phyloP scores from a whole-genome alignment of 2,888 invertebrate species.

The Aphidoletes aphidimyza region DNA sequence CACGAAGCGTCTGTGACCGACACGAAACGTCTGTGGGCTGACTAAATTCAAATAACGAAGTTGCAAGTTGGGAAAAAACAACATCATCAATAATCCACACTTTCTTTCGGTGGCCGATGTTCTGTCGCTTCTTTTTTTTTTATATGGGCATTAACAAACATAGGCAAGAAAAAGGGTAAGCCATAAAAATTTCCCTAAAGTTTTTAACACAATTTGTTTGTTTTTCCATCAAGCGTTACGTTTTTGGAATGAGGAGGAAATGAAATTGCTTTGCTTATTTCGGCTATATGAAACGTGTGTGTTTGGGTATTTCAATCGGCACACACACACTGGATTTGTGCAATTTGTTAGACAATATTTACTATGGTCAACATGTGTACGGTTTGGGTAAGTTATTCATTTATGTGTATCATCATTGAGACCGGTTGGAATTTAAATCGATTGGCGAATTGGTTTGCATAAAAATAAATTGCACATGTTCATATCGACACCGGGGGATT shows the following conservation, averaged over 20 bases:
- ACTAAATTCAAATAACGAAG: background rate
- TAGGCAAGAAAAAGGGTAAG: background rate
- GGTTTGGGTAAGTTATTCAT: no score
- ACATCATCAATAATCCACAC: background rate
- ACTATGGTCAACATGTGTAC: background rate
- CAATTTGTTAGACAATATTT: background rate
- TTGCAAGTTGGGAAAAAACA: background rate
- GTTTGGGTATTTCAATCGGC: background rate
- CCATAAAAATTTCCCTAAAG: conserved; percentile 18
- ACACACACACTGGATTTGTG: no score
- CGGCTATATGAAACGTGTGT: background rate
- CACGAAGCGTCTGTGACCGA: background rate
- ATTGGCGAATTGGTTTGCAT: conserved; percentile 29
- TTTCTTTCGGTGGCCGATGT: background rate
- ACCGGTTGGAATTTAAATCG: background rate
- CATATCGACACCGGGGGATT: conserved; percentile 9
- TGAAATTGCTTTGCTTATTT: background rate
- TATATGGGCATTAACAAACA: background rate
- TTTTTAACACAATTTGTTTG: conserved; percentile 49
- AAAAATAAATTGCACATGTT: conserved; percentile 35
- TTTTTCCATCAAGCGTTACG: background rate
- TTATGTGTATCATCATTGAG: no score
- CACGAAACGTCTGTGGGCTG: background rate
- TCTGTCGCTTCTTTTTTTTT: no score
- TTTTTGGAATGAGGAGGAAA: background rate